Conservation (phyloP, 64 coral and sea anemone genomes). For the Trachythela sp. region DNA sequence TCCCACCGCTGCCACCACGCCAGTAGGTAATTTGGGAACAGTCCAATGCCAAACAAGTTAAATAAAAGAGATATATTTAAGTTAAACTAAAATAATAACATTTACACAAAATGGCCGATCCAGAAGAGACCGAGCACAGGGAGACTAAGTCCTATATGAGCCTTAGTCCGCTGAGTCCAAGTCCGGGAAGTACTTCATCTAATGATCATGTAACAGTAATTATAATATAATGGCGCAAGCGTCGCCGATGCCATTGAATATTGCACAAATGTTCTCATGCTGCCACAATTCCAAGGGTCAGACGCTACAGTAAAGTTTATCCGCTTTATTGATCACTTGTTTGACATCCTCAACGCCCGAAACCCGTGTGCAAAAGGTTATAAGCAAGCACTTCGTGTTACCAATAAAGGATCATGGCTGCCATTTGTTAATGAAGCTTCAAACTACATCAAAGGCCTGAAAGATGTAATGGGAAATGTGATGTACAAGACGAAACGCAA, state of each 20-base stretch:
- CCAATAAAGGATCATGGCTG: neutral
- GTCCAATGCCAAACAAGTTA: no score
- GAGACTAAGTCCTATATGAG: no score
- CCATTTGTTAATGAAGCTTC: neutral
- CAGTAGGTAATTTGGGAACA: no score
- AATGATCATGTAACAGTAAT: no score
- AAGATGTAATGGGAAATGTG: neutral
- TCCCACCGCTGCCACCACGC: no score
- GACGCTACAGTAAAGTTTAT: conserved; percentile 5
- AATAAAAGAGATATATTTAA: no score
- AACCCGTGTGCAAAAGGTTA: conserved; percentile 1
- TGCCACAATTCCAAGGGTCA: neutral
- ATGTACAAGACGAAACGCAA: conserved; percentile 1
- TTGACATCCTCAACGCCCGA: neutral
- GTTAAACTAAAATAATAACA: no score
- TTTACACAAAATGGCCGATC: no score
- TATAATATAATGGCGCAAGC: conserved; percentile 14
- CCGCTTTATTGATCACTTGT: neutral
- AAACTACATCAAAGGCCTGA: neutral
- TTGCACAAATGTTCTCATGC: neutral
- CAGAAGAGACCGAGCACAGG: no score
- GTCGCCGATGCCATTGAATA: conserved; percentile 28
- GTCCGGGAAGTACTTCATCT: no score
- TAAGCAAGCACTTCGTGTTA: neutral
- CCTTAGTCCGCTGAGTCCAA: no score